Percentiles rank a stretch among this genome's conserved stretches.
phyloP scores from a whole-genome alignment of 1,140 invertebrate species.

The Lineus longissimus region DNA sequence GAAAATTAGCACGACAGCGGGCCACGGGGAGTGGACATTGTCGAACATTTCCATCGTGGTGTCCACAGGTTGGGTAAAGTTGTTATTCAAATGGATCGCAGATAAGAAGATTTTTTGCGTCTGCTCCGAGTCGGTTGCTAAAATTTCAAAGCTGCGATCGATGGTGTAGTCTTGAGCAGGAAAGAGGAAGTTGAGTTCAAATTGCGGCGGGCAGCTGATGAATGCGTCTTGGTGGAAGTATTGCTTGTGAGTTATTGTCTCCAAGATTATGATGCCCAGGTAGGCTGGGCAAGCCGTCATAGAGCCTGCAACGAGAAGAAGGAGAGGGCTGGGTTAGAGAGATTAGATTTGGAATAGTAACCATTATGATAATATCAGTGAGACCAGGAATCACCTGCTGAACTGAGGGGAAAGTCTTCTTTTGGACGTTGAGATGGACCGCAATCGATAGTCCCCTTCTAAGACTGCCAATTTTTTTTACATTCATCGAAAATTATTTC shows the following conservation, averaged over 20 bases:
- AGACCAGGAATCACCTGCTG: too few species aligned
- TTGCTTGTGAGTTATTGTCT: slow-evolving; percentile 13
- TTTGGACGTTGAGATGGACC: too few species aligned
- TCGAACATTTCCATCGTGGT: not conserved
- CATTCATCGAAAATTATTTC: too few species aligned
- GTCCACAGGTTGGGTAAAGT: not conserved
- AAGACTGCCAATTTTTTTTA: too few species aligned
- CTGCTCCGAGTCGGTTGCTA: slow-evolving; percentile 7
- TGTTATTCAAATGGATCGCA: not conserved
- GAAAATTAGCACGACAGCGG: slow-evolving; percentile 1
- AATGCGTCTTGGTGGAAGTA: slow-evolving; percentile 17
- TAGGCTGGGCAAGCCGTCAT: slow-evolving; percentile 20
- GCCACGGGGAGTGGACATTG: not conserved
- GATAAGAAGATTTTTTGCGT: slow-evolving; percentile 12
- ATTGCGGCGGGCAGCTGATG: slow-evolving; percentile 15
- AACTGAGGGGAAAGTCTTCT: too few species aligned
- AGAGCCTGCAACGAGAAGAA: slow-evolving; percentile 11
- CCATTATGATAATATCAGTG: too few species aligned
- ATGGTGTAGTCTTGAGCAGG: slow-evolving; percentile 13
- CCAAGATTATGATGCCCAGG: slow-evolving; percentile 18
- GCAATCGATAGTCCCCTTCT: too few species aligned
- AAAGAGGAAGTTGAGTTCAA: slow-evolving; percentile 19
- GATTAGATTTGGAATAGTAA: too few species aligned
- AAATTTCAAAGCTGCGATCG: slow-evolving; percentile 18
- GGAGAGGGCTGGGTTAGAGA: not conserved